Evolutionary conservation across 30 jellyfish, hydroid and myxozoan genomes (phyloP), one percentile per base, ranked within the genome.

Genomic region (Sanderia malayensis): DNA sequence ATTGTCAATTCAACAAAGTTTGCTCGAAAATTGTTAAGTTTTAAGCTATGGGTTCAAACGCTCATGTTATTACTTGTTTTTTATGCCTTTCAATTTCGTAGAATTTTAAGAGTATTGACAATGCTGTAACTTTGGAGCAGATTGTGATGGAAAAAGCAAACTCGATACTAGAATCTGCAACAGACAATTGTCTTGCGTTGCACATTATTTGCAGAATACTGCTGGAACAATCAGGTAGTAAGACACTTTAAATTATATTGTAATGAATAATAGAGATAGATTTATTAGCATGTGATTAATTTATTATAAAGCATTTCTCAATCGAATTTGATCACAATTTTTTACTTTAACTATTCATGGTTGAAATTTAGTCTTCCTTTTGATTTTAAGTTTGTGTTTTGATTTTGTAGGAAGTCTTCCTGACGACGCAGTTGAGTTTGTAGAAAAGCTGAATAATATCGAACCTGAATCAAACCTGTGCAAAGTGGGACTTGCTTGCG

Each of bases 201-300:
- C 71, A 69, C 10, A 13, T 44, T 6, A 58, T 80, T 22, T 31
- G 73, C 26, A 33, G 61, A 29, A 19, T 80, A 26, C 46, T 10
- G 1, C 30, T 80, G 49, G 84, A 80, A 30, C 49, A 55, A 11
- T 33, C 81, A 20, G 15, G 18, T 68, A 84, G 92, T 80, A 67
- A 32, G 78, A n/a, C n/a, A n/a, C n/a, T n/a, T n/a, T n/a, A n/a
- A n/a, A n/a, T n/a, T n/a, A n/a, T n/a, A n/a, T n/a, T n/a, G n/a
- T n/a, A n/a, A n/a, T n/a, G n/a, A n/a, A n/a, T n/a, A n/a, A n/a
- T n/a, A n/a, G n/a, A n/a, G n/a, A n/a, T n/a, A n/a, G n/a, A n/a
- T n/a, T n/a, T n/a, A n/a, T n/a, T n/a, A n/a, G n/a, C n/a, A n/a
- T n/a, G n/a, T n/a, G n/a, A n/a, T n/a, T n/a, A n/a, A n/a, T n/a